Evolutionary conservation across 2,797 vertebrate genomes (phyloP).

Genomic region (Hybognathus amarus): DNA sequence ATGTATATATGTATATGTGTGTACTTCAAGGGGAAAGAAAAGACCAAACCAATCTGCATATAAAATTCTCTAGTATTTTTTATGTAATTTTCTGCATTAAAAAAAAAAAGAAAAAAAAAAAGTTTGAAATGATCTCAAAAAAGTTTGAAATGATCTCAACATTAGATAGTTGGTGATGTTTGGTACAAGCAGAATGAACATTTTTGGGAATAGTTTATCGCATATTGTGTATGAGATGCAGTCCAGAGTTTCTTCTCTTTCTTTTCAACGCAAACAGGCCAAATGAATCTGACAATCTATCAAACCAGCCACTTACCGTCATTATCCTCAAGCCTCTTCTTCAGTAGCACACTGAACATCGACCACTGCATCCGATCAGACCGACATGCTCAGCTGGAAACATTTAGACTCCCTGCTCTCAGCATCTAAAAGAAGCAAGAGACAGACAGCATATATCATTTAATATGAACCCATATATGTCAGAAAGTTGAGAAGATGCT

Average conservation of each 20-base stretch:
- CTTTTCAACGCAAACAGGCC: conserved; percentile 15
- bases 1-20: too few species aligned
- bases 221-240: neutral
- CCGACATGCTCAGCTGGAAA: conserved; percentile 59
- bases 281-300: conserved; percentile 14
- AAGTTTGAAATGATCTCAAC: too few species aligned
- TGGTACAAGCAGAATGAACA: too few species aligned
- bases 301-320: conserved; percentile 35
- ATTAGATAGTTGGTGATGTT: too few species aligned
- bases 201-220: neutral
- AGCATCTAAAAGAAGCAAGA: conserved; percentile 48
- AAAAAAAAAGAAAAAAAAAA: too few species aligned
- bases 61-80: too few species aligned
- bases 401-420: conserved; percentile 55
- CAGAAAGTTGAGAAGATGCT: neutral
- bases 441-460: neutral
- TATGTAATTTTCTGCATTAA: too few species aligned
- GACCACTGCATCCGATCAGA: conserved; percentile 62
- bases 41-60: too few species aligned
- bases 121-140: too few species aligned
- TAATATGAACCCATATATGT: neutral
- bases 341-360: conserved; percentile 57
- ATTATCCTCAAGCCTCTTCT: conserved; percentile 43
- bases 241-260: neutral
- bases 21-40: too few species aligned